Base-by-base conservation (phyloP, 2,888 invertebrate species). In the Nudaria mundana region DNA sequence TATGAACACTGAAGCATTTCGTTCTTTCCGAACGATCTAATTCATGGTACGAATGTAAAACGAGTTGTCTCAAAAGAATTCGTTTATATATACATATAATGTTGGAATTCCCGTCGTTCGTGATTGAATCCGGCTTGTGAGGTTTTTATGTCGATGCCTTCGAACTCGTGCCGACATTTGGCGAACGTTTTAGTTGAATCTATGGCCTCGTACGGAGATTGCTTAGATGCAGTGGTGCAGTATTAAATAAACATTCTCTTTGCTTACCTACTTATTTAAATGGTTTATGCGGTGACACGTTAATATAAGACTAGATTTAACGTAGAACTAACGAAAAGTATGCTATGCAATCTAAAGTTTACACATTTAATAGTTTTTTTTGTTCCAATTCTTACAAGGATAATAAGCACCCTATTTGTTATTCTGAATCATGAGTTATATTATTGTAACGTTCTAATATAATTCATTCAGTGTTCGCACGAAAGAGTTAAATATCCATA, bases 81-180 rank as follows among this genome's bases (percentile, higher is more conserved):
- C 22, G n/a, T n/a, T n/a, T n/a, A 14, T 10, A 11, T 23, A 23
- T 16, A 11, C 15, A 23, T 16, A 23, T 36, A 20, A 31, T 22
- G 32, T 15, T 16, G 23, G 16, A 33, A 33, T 33, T 28, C 23
- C 16, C 13, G 22, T 15, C 13, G 32, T 15, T 11, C 33, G 39
- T 39, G 33, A 51, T 45, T 38, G 26, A 25, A 34, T 40, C 14
- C 6, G 22, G 15, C 40, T 20, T 10, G 26, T 12, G 36, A 41
- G 15, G 13, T 35, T 41, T 41, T 31, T 36, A 41, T 36, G 36
- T 36, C 18, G n/a, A 3, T 16, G 28, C 24, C 29, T 24, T 18
- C 29, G 34, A 25, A 23, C 10, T 11, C 40, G 40, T 35, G 40
- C 20, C 35, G 30, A 35, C 40, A 22, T 35, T 35, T 3, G 40